Conservation (phyloP, 2,797 vertebrate genomes). For the Sebastes hopkinsi region DNA sequence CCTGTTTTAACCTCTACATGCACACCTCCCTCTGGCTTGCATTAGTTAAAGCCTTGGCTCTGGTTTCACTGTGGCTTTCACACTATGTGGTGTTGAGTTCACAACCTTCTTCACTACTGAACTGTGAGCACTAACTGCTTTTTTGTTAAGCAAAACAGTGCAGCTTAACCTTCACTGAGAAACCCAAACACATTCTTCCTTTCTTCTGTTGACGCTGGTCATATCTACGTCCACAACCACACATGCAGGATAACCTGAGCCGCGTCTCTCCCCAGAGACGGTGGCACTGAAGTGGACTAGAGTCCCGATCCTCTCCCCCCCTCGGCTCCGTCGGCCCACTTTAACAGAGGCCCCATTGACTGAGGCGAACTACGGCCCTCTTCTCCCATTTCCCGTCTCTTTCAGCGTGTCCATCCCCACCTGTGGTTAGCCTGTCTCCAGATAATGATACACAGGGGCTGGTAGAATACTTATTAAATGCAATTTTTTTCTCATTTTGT, state of each 20-base stretch:
- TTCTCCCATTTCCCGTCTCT: conserved; percentile 67
- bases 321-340: not conserved
- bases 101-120: not conserved
- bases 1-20: not conserved
- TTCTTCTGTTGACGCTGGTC: not conserved
- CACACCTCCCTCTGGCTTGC: not conserved
- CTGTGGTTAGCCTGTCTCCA: conserved; percentile 53
- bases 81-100: conserved; percentile 36
- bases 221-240: not conserved
- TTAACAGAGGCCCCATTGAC: conserved; percentile 77
- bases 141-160: not conserved
- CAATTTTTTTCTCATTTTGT: not conserved
- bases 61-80: conserved; percentile 46
- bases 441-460: conserved; percentile 37
- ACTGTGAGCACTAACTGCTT: not conserved
- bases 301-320: not conserved
- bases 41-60: conserved; percentile 40
- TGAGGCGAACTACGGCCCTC: conserved; percentile 56
- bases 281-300: conserved; percentile 14
- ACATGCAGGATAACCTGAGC: conserved; percentile 35
- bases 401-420: conserved; percentile 46
- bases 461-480: conserved; percentile 14
- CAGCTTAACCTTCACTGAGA: conserved; percentile 3
- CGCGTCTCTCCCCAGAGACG: conserved; percentile 6
- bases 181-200: not conserved